A percentile compares a stretch with the other conserved stretches of the same genome.
Evolutionary conservation across 2,888 invertebrate species (phyloP).

Genomic region (Scaptomyza parva): DNA sequence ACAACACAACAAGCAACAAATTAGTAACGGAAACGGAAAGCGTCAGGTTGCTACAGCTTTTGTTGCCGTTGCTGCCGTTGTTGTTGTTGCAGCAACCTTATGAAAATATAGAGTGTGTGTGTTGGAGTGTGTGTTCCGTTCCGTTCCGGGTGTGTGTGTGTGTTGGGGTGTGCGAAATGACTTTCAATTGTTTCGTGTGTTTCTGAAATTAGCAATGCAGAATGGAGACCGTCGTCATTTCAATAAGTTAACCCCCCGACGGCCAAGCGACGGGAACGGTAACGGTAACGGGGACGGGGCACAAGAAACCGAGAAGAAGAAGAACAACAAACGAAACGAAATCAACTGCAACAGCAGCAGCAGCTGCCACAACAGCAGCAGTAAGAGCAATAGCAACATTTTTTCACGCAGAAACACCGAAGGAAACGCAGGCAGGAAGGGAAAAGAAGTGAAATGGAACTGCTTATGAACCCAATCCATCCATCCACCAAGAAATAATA

Average conservation of each 20-base stretch:
- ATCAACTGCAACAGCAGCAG: slow-evolving; percentile 15
- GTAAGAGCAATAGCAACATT: slow-evolving; percentile 7
- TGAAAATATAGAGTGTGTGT: slow-evolving; percentile 5
- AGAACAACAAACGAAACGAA: background rate
- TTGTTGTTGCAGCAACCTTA: slow-evolving; percentile 7
- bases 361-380: slow-evolving; percentile 6
- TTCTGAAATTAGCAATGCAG: slow-evolving; percentile 51
- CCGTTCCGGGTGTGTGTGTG: slow-evolving; percentile 3
- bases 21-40: slow-evolving; percentile 73
- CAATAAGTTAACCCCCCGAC: slow-evolving; percentile 45
- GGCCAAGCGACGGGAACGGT: too few species aligned
- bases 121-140: too few species aligned
- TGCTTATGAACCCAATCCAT: slow-evolving; percentile 69
- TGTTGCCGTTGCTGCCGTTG: slow-evolving; percentile 19
- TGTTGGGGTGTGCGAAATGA: slow-evolving; percentile 17
- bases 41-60: slow-evolving; percentile 55
- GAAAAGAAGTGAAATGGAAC: slow-evolving; percentile 35
- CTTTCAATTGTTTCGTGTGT: slow-evolving; percentile 36
- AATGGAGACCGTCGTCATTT: slow-evolving; percentile 36
- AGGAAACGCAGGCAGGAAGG: background rate
- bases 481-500: slow-evolving; percentile 61
- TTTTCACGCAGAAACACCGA: slow-evolving; percentile 4
- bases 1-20: slow-evolving; percentile 57
- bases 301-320: background rate
- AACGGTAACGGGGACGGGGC: too few species aligned